Conservation (phyloP, 2,888 invertebrate species). For the Yponomeuta cagnagella region DNA sequence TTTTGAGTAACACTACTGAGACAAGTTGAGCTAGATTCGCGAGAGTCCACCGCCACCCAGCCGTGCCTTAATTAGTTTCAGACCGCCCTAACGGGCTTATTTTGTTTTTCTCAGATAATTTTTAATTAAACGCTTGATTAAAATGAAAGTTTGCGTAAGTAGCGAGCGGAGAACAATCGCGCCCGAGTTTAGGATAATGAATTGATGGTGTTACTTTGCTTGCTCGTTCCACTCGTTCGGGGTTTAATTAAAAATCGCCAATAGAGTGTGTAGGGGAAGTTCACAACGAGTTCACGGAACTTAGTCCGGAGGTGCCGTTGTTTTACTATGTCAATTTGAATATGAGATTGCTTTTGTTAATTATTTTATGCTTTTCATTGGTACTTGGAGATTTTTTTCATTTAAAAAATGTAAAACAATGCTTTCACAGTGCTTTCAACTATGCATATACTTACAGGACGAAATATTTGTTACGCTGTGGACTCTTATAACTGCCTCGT, state of each 20-base stretch:
- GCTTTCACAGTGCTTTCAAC: no score
- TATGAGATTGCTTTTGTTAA: constrained; percentile 55
- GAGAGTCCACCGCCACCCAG: background rate
- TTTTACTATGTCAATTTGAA: constrained; percentile 75
- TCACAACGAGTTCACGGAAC: constrained; percentile 71
- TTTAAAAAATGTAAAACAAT: no score
- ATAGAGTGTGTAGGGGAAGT: constrained; percentile 74
- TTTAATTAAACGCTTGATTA: constrained; percentile 77
- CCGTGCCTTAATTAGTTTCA: constrained; percentile 72
- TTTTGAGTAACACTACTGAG: background rate
- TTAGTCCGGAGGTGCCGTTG: constrained; percentile 66
- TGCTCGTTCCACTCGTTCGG: constrained; percentile 61
- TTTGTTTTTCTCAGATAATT: constrained; percentile 76
- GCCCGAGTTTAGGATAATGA: constrained; percentile 75
- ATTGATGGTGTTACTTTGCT: constrained; percentile 75
- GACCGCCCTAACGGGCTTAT: constrained; percentile 74
- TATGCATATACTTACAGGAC: no score
- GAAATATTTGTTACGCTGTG: no score
- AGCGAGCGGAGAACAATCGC: constrained; percentile 74
- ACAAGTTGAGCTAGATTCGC: background rate
- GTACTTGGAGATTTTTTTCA: no score
- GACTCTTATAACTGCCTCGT: no score
- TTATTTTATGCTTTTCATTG: constrained; percentile 12
- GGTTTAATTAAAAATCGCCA: constrained; percentile 76
- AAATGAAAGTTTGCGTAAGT: constrained; percentile 77